Base-by-base conservation (phyloP, 2,113 vertebrate genomes). In the Haliaeetus leucogaster region DNA sequence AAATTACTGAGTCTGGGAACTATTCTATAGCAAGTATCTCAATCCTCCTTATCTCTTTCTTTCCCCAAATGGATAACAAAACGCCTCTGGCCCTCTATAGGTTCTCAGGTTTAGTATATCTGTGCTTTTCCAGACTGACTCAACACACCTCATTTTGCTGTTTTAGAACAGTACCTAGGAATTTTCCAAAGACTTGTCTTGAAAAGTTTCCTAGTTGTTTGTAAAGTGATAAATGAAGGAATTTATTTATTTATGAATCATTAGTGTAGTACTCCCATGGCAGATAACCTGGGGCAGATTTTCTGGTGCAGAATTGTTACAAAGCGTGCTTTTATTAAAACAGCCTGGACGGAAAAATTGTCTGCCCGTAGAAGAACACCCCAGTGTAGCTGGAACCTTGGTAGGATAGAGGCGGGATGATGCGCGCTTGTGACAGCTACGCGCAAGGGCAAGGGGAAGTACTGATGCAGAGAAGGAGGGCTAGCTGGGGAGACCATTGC, bases 151-250 rank as follows among this genome's bases (percentile, higher is more conserved):
- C 53, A 73, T 96, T 95, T 96, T 93, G 90, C 56, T 89, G n/a
- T 82, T 96, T 97, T 86, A 93, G 93, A 97, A 90, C 67, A 81
- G 76, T 90, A 92, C 72, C 81, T 95, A 95, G 79, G 89, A 97
- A 95, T 97, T 98, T 97, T 97, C 96, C 25, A 26, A 45, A 88
- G 34, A 92, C 55, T 94, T 93, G 81, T 93, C 97, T 96, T 95
- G 95, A 97, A 97, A 97, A 95, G 83, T 97, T 98, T 89, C 78
- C 77, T 45, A 36, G 86, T 91, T 91, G 76, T 67, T 80, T 89
- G 86, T 92, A 89, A 95, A 89, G 89, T 72, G 88, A 95, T 92
- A 96, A 96, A 85, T 91, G 85, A 82, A 91, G 52, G 34, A 63
- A 83, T 76, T 63, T 43, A 42, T 81, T 93, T 82, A 79, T 76